These are phyloP conservation scores for Variabilichromis moorii DNA, from an alignment of 2,113 vertebrate genomes.

Conservation along the genomic window DNA sequence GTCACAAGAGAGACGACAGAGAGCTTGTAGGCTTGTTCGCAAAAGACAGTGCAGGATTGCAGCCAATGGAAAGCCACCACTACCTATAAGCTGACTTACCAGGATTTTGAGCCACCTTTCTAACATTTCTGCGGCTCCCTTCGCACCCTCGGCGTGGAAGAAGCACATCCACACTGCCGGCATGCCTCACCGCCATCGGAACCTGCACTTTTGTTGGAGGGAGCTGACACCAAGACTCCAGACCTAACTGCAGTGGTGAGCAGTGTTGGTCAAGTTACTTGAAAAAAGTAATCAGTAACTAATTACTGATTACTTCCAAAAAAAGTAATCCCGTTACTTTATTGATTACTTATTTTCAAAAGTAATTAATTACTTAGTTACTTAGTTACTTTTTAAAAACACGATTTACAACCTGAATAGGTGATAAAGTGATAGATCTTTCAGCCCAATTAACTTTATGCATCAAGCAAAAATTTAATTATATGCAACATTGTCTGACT, in stretches of 20 bases:
- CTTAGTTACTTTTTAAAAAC: no score
- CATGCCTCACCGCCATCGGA: not conserved
- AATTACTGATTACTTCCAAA: no score
- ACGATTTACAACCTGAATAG: no score
- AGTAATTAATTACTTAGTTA: no score
- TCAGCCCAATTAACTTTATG: no score
- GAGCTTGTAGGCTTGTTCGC: not conserved
- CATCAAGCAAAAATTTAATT: accelerated
- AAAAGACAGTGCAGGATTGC: not conserved
- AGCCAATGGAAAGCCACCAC: not conserved
- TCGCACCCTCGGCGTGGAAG: accelerated
- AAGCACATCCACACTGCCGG: not conserved
- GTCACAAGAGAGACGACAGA: not conserved
- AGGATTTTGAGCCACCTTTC: not conserved
- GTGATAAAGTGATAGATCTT: no score
- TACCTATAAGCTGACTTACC: not conserved
- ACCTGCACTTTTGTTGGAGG: not conserved
- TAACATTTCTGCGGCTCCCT: not conserved
- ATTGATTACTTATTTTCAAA: no score
- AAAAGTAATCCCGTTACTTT: no score
- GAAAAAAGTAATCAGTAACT: no score
- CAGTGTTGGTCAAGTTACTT: no score
- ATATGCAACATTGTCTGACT: no score
- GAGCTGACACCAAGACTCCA: not conserved
- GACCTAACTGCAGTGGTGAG: not conserved